Conservation (phyloP, 2,888 invertebrate species). For the Netelia virgata region DNA sequence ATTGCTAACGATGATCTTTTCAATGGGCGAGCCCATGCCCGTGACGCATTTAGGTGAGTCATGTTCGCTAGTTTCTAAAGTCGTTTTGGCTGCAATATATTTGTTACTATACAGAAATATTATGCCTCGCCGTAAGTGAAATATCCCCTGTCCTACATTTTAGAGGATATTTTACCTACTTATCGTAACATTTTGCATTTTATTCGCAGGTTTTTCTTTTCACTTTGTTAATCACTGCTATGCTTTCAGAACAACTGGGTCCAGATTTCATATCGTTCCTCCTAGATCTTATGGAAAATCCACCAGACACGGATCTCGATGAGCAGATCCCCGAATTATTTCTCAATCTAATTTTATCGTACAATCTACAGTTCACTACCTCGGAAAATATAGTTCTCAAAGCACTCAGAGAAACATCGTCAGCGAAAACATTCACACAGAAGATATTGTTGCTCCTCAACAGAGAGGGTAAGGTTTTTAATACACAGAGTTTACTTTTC, state of each 20-base stretch:
- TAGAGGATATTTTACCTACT: too few species aligned
- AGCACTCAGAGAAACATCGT: constrained; percentile 89
- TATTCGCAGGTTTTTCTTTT: constrained; percentile 17
- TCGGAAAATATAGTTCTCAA: constrained; percentile 90
- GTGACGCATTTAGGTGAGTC: constrained; percentile 93
- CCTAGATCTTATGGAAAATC: constrained; percentile 92
- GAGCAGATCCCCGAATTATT: constrained; percentile 95
- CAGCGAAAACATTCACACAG: constrained; percentile 95
- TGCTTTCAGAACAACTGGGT: constrained; percentile 91
- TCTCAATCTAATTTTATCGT: constrained; percentile 93
- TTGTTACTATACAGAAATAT: neutral
- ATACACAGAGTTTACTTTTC: neutral
- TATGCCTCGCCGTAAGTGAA: too few species aligned
- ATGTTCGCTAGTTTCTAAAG: neutral
- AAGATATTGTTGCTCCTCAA: constrained; percentile 95
- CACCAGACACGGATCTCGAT: constrained; percentile 92
- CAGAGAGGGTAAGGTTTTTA: constrained; percentile 90
- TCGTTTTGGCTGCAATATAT: constrained; percentile 12
- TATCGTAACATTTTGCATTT: neutral
- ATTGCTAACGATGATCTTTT: constrained; percentile 94
- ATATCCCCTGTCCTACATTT: too few species aligned
- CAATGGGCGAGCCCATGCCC: constrained; percentile 95
- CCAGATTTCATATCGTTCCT: constrained; percentile 92
- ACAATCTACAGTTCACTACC: constrained; percentile 93
- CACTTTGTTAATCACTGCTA: constrained; percentile 15